Evolutionary conservation across 1,140 invertebrate species (phyloP).

Genomic region (Orussus abietinus): DNA sequence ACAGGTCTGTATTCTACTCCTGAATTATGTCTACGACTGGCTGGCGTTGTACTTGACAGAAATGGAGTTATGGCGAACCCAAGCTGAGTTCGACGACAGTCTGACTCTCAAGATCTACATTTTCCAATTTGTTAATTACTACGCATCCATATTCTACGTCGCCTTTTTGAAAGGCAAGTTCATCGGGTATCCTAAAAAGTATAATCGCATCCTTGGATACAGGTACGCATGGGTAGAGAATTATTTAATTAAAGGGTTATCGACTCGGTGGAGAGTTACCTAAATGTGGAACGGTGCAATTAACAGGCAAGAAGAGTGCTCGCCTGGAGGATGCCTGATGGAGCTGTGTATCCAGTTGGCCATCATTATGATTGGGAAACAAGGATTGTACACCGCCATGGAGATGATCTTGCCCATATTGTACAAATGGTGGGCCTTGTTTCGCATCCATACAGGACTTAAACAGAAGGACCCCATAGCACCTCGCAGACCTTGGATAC

Average conservation of each 20-base stretch:
- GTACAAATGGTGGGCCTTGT: constrained; percentile 59
- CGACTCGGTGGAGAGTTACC: constrained; percentile 76
- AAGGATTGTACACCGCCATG: constrained; percentile 84
- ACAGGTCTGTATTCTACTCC: constrained; percentile 48
- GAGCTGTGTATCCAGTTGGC: constrained; percentile 90
- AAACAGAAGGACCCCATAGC: constrained; percentile 53
- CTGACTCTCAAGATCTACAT: constrained; percentile 97
- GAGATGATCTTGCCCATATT: constrained; percentile 74
- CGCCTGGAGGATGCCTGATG: constrained; percentile 84
- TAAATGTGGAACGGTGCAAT: constrained; percentile 79
- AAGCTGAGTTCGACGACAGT: constrained; percentile 97
- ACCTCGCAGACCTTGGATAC: constrained; percentile 75
- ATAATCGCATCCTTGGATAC: constrained; percentile 72
- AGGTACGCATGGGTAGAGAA: constrained; percentile 72
- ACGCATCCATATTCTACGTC: constrained; percentile 97
- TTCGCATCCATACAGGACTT: constrained; percentile 29
- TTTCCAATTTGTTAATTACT: constrained; percentile 98
- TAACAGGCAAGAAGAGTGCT: constrained; percentile 81
- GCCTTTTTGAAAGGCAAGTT: constrained; percentile 96
- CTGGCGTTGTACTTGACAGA: constrained; percentile 57
- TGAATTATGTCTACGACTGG: constrained; percentile 54
- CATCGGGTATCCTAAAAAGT: constrained; percentile 75
- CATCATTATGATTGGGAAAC: constrained; percentile 96
- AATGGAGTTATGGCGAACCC: constrained; percentile 87
- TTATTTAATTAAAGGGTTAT: constrained; percentile 56